Evolutionary conservation across 2,888 invertebrate species (phyloP).

Genomic region (Oegoconia quadripuncta): DNA sequence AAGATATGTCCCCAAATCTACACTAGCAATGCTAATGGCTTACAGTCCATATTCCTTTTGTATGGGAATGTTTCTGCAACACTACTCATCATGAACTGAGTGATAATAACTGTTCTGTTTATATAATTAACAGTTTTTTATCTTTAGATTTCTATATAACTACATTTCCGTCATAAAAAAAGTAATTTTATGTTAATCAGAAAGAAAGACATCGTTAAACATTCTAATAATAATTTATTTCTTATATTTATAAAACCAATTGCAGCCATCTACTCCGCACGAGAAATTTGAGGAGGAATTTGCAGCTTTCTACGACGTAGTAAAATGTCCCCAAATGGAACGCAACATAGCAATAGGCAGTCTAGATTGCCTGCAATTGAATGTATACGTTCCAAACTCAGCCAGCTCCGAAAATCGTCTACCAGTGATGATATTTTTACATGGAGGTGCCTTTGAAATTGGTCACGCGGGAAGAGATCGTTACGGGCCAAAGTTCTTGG

Average conservation of each 20-base stretch:
- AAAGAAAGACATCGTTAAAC: not conserved
- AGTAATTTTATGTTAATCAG: no score
- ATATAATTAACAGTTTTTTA: no score
- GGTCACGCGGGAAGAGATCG: conserved; percentile 16
- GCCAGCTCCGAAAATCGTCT: conserved; percentile 11
- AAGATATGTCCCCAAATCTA: no score
- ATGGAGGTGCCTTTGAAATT: conserved; percentile 20
- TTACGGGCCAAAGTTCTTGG: conserved; percentile 24
- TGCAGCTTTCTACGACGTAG: conserved; percentile 35
- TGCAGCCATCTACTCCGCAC: conserved; percentile 19
- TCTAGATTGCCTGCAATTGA: conserved; percentile 34
- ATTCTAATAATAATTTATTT: not conserved
- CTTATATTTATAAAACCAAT: no score
- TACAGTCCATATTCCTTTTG: no score
- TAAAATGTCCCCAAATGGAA: conserved; percentile 34
- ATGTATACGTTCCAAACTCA: conserved; percentile 26
- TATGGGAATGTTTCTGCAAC: no score
- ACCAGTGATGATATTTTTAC: conserved; percentile 26
- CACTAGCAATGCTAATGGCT: no score
- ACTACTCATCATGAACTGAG: no score
- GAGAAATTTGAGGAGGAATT: conserved; percentile 27
- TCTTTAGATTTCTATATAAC: no score
- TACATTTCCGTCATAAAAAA: no score
- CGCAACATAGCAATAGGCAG: conserved; percentile 25
- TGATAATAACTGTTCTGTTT: no score